These are phyloP conservation scores for Brachymystax lenok DNA, from an alignment of 2,797 vertebrate species.

Conservation along the genomic window DNA sequence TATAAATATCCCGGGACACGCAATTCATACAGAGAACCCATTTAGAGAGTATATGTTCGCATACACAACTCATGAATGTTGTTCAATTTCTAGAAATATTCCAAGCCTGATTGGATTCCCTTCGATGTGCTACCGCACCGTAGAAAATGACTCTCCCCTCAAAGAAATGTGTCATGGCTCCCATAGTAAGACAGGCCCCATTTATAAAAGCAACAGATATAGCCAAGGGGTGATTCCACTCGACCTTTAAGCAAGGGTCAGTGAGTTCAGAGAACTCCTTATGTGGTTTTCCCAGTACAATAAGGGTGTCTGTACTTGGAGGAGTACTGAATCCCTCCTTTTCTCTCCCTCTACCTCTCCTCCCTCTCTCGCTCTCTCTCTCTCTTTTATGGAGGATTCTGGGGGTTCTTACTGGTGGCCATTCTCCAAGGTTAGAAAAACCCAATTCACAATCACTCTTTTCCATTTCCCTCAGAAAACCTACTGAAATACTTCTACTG, in stretches of 20 bases:
- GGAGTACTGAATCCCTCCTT: not conserved
- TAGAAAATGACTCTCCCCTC: conserved; percentile 1
- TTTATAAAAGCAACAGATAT: conserved; percentile 14
- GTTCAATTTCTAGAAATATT: conserved; percentile 14
- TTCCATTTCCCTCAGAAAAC: not conserved
- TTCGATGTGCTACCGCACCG: not conserved
- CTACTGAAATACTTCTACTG: not conserved
- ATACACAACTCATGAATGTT: conserved; percentile 3
- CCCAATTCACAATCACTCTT: not conserved
- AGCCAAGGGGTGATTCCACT: not conserved
- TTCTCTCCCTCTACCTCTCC: not conserved
- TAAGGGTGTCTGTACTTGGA: conserved; percentile 11
- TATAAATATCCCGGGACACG: not conserved
- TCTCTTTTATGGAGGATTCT: not conserved
- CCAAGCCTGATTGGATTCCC: conserved; percentile 8
- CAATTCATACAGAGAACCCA: not conserved
- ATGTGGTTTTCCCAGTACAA: conserved; percentile 8
- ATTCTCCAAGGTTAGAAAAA: conserved; percentile 11
- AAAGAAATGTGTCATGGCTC: not conserved
- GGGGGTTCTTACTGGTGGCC: conserved; percentile 6
- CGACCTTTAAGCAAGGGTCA: conserved; percentile 7
- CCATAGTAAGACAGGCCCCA: conserved; percentile 3
- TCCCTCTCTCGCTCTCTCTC: not conserved
- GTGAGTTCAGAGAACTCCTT: conserved; percentile 4
- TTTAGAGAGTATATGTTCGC: conserved; percentile 10